Percentiles rank a stretch among this genome's conserved stretches.
Conservation (phyloP, 2,113 vertebrate genomes). For the Panthera uncia region DNA sequence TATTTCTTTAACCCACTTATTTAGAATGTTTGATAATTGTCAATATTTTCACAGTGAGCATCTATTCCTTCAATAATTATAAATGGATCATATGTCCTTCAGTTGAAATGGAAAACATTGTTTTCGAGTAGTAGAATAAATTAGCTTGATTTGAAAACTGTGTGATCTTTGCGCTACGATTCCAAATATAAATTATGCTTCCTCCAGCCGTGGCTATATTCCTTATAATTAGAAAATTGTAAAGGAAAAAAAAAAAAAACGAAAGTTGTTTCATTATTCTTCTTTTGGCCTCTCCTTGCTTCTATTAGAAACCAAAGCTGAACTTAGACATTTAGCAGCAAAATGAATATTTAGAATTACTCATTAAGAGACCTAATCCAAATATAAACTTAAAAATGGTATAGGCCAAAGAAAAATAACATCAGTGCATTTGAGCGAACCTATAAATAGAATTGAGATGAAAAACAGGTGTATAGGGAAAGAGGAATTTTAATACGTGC, state of each 20-base stretch:
- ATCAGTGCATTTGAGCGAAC: neutral
- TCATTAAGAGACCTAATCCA: neutral
- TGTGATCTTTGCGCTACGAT: neutral
- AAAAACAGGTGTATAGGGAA: neutral
- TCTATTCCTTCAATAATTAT: neutral
- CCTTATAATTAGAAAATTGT: neutral
- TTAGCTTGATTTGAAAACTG: conserved; percentile 28
- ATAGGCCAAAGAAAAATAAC: neutral
- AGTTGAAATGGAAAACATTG: neutral
- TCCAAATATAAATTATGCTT: conserved; percentile 8
- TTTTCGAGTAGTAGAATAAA: neutral
- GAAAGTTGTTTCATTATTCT: neutral
- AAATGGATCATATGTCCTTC: neutral
- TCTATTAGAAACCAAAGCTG: neutral
- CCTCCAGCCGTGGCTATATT: neutral
- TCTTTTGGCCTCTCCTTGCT: conserved; percentile 4
- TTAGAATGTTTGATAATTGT: neutral
- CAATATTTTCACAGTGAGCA: neutral
- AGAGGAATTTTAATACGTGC: neutral
- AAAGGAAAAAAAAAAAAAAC: too few relatives aligned
- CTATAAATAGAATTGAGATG: neutral
- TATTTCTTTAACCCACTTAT: neutral
- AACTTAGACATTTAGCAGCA: conserved; percentile 7
- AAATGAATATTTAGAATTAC: neutral
- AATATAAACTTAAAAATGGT: neutral